Conservation (phyloP, 2,113 vertebrate genomes). For the Cairina moschata region DNA sequence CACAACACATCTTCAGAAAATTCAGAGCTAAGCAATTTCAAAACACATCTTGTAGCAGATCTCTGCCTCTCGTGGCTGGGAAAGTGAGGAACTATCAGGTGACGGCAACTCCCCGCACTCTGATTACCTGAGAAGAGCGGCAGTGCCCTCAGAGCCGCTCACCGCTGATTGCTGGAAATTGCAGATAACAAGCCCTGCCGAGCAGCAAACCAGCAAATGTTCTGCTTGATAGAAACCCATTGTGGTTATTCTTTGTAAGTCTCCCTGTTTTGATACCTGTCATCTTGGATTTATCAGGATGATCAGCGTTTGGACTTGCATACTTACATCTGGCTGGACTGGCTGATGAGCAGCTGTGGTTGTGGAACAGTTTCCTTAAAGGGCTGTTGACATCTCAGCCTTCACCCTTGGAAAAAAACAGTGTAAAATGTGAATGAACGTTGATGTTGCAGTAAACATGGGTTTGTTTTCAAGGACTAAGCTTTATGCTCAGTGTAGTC, state of each 20-base stretch:
- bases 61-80: neutral
- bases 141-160: neutral
- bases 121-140: neutral
- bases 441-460: neutral
- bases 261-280: neutral
- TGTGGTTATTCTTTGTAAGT: neutral
- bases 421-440: neutral
- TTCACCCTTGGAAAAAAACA: neutral
- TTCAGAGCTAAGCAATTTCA: neutral
- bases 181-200: neutral
- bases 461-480: neutral
- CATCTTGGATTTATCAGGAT: neutral
- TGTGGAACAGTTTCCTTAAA: neutral
- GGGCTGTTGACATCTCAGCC: neutral
- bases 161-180: accelerated
- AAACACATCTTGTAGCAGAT: neutral
- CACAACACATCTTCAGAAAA: neutral
- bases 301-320: neutral
- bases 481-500: neutral
- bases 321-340: neutral
- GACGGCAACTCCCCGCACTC: neutral
- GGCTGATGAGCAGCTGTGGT: neutral
- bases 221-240: neutral
- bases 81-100: neutral
- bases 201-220: neutral